Evolutionary conservation across 1,140 invertebrate species (phyloP), one percentile per base, ranked within the genome.

Genomic region (Solen grandis): DNA sequence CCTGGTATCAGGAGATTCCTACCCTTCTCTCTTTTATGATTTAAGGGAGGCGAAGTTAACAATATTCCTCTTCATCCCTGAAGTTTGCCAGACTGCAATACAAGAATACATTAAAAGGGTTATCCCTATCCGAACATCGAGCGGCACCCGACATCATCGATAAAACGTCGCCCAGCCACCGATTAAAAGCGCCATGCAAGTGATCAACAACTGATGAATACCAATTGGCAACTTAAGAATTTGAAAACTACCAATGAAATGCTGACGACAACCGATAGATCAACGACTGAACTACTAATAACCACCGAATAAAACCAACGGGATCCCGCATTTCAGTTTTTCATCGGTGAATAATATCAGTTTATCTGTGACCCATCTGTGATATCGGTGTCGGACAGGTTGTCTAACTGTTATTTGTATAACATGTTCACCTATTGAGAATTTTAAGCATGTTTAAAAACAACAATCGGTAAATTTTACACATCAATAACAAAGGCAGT

Each of bases 31-130:
- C 29, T 52, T 22, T 14, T 82, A 76, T 69, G 63, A 33, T 50
- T 82, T 76, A 27, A 76, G 80, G 41, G 72, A 77, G 55, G 72
- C 80, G 46, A 63, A 46, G 5, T 60, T 46, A 36, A 76, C 80
- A 16, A 68, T 76, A 36, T 76, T 50, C 72, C 22, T 41, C n/a
- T 59, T 82, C 35, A 69, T 76, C 10, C 72, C 60, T 46, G 80
- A 82, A 69, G 80, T 82, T 29, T 82, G 80, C 35, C 38, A 66
- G 63, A 73, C 80, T 29, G 77, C 73, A 46, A 46, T 80, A 36
- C 38, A 72, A 41, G 16, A 13, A 35, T 80, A 55, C 36, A 29
- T 5, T 31, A 50, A 59, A 27, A 54, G 41, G 41, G 46, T 78
- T 13, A 69, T 78, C 52, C 41, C 57, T 31, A 27, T 55, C 36